Evolutionary conservation across 2,113 vertebrate genomes (phyloP), one percentile per base, ranked within the genome.

Genomic region (Caretta caretta): DNA sequence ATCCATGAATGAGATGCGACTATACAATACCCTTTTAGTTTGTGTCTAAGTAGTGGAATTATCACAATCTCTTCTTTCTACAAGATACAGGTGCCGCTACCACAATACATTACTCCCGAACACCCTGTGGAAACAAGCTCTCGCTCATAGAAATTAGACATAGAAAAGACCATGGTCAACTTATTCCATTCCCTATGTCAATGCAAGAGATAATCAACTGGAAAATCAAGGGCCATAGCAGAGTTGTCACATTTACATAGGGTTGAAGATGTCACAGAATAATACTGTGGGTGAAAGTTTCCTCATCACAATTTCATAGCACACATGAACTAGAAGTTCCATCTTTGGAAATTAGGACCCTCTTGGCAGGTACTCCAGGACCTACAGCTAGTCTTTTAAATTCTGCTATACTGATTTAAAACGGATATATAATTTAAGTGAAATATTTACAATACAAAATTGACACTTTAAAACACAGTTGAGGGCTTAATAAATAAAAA

Each of bases 391-490:
- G 1, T 38, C 78, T 19, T 59, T 1, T 72, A 20, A 17, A 51
- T n/a, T 84, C 62, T 54, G 6, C 27, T 78, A 42, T 42, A 87
- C 81, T 24, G 5, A 17, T 88, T 85, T 24, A 75, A 42, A 42
- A 38, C 4, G 4, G 7, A 72, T 17, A 72, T 38, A 16, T 35
- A 69, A 72, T 38, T n/a, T 29, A 8, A 82, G 3, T 0, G 1
- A 69, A 80, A 91, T 6, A 29, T 50, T 38, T 0, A 1, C 31
- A 49, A 5, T 2, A 53, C n/a, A 88, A 38, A 90, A 89, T 27
- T 0, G 0, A 87, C 2, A 4, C 42, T 29, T 79, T 16, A 2
- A 50, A 82, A 14, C 25, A 51, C 25, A 51, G 38, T 9, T 5
- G 62, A 24, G 46, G 53, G 53, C 38, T 89, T 86, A 90, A 31